phyloP scores from a whole-genome alignment of 2,113 vertebrate genomes.

The Sminthopsis crassicaudata region DNA sequence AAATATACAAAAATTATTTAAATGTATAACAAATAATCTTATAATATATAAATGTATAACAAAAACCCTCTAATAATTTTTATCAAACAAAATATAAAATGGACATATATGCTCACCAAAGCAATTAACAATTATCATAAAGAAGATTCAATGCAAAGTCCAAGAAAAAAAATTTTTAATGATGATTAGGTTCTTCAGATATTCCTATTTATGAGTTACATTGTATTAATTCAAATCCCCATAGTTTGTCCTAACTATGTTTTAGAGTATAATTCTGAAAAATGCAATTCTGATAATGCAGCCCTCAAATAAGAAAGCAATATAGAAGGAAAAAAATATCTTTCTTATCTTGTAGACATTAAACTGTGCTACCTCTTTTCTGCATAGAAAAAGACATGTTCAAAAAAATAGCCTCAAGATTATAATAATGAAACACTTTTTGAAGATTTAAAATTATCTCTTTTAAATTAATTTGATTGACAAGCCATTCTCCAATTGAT shows the following conservation, averaged over 20 bases:
- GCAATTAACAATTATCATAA: not conserved
- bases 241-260: not conserved
- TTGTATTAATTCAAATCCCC: not conserved
- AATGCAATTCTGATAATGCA: not conserved
- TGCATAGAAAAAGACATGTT: constrained; percentile 7
- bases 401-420: not conserved
- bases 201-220: not conserved
- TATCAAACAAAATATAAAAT: not conserved
- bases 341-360: not conserved
- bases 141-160: not conserved
- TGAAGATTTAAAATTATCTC: not conserved
- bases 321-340: not conserved
- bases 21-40: not conserved
- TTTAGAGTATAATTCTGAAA: not conserved
- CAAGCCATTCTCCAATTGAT: too few species aligned
- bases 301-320: not conserved
- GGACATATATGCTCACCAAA: not conserved
- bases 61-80: not conserved
- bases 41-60: not conserved
- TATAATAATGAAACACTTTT: not conserved
- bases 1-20: not conserved
- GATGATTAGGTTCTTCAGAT: not conserved
- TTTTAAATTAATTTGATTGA: constrained; percentile 40
- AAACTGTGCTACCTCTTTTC: not conserved
- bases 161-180: not conserved